These are phyloP conservation scores for Agapostemon virescens DNA, from an alignment of 2,888 invertebrate genomes.

Conservation along the genomic window DNA sequence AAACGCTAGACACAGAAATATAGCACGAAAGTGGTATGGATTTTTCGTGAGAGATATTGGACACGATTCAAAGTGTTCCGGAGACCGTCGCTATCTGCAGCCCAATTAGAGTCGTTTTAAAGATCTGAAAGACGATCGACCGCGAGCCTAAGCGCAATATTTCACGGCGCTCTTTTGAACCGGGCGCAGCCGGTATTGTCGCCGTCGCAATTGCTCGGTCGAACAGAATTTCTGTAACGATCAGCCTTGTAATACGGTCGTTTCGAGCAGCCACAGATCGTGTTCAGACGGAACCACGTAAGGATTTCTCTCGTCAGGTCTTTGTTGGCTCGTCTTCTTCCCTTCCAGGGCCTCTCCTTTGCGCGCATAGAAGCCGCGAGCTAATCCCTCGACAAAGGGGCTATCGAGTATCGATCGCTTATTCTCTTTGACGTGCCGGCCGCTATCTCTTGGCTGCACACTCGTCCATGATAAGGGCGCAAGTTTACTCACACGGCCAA, in stretches of 20 bases:
- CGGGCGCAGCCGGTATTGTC: neutral
- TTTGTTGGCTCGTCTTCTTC: conserved; percentile 46
- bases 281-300: conserved; percentile 48
- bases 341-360: conserved; percentile 17
- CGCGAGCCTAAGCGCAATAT: neutral
- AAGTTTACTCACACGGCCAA: conserved; percentile 68
- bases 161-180: conserved; percentile 5
- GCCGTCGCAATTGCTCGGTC: conserved; percentile 21
- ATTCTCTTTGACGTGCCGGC: conserved; percentile 74
- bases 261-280: conserved; percentile 48
- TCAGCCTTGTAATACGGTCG: conserved; percentile 45
- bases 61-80: too few species aligned
- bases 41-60: too few species aligned
- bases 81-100: too few species aligned
- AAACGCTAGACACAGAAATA: too few species aligned
- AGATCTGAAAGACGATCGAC: neutral
- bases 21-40: too few species aligned
- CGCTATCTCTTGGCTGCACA: conserved; percentile 73
- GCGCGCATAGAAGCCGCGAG: conserved; percentile 63
- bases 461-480: conserved; percentile 70
- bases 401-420: conserved; percentile 78
- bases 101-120: neutral
- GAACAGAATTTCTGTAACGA: conserved; percentile 36
- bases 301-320: conserved; percentile 53
- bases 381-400: conserved; percentile 76